Evolutionary conservation across 2,888 invertebrate genomes (phyloP), one percentile per base, ranked within the genome.

Genomic region (Ganaspis brasiliensis): DNA sequence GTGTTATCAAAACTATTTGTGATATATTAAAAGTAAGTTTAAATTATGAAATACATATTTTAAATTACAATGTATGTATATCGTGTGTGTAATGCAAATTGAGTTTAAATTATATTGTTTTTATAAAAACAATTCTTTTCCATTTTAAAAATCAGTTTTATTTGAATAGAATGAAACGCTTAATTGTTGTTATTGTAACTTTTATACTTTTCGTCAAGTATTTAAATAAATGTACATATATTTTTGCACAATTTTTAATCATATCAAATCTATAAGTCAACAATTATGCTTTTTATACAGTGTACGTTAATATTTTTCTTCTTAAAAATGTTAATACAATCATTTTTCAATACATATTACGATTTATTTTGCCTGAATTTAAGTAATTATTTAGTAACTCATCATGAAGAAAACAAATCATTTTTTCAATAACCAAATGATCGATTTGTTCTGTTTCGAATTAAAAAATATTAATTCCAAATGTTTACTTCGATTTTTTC

Each of bases 231-330:
- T n/a, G n/a, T 45, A 45, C n/a, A 14, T 40, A 2, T 45, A 45
- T 16, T 67, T 24, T 24, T 45, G 67, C 45, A 26, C 67, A 45
- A 67, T 67, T 67, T 67, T 67, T 67, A 24, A 67, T 45, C n/a
- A 6, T 52, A 6, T 45, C n/a, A 6, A 16, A 6, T 52, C 19
- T 1, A 49, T 52, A n/a, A 16, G 16, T 16, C n/a, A 19, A 52
- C 19, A 52, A 5, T 49, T 49, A 14, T 49, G 16, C 16, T 49
- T 49, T 49, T 52, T 52, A 9, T 8, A 52, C 9, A 52, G 9
- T 8, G 52, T 52, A 52, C 19, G 52, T 16, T 19, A 52, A n/a
- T n/a, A n/a, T n/a, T n/a, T n/a, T n/a, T n/a, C n/a, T n/a, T n/a
- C n/a, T n/a, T n/a, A n/a, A n/a, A n/a, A n/a, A n/a, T n/a, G n/a